Percentiles rank a stretch among this genome's conserved stretches.
phyloP scores from a whole-genome alignment of 2,113 vertebrate genomes.

The Diadophis punctatus region DNA sequence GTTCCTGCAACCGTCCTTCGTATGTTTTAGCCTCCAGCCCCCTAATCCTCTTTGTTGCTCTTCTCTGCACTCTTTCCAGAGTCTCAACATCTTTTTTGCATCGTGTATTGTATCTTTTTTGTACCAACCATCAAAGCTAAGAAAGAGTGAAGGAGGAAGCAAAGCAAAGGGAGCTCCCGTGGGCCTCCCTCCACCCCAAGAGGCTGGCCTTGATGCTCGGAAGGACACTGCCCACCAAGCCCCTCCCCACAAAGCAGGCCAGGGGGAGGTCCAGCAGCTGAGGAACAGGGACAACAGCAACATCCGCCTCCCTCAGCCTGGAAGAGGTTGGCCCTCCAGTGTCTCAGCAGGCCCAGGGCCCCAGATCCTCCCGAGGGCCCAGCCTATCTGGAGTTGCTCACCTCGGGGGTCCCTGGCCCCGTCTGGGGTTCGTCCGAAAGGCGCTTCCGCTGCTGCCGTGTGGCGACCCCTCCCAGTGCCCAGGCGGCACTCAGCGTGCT shows the following conservation, averaged over 20 bases:
- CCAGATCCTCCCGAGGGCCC: neutral
- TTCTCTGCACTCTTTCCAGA: too few species aligned
- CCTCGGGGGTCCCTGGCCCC: slow-evolving; percentile 73
- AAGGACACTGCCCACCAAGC: too few species aligned
- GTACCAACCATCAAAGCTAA: too few species aligned
- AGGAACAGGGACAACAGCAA: neutral
- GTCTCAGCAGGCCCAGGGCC: neutral
- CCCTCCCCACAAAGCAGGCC: too few species aligned
- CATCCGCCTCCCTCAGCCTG: neutral
- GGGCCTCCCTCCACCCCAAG: neutral
- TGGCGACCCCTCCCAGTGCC: slow-evolving; percentile 45
- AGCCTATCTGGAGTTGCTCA: slow-evolving; percentile 23
- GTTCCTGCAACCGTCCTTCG: too few species aligned
- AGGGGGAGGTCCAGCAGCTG: too few species aligned
- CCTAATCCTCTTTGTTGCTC: too few species aligned
- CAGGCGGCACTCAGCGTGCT: neutral
- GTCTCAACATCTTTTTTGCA: too few species aligned
- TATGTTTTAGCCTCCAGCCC: too few species aligned
- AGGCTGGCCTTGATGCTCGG: too few species aligned
- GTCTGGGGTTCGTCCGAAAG: slow-evolving; percentile 62
- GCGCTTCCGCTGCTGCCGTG: slow-evolving; percentile 68
- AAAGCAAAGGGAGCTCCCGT: accelerated
- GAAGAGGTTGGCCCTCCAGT: neutral
- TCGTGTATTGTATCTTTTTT: too few species aligned
- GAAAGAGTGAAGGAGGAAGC: accelerated